Conservation (phyloP, 2,797 vertebrate species). For the Karalla daura region DNA sequence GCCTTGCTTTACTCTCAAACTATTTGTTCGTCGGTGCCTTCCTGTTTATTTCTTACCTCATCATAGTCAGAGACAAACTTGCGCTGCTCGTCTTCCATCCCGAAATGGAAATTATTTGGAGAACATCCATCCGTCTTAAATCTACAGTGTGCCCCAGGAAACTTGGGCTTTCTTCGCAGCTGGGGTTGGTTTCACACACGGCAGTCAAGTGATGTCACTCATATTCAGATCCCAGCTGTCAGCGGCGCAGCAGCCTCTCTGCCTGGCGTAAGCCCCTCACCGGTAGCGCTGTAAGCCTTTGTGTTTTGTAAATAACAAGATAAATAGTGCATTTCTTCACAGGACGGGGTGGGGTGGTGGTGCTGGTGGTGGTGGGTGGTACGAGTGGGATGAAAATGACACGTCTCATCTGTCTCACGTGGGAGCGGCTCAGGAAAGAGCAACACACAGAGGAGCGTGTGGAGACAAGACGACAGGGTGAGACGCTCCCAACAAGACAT, state of each 20-base stretch:
- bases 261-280: slow-evolving; percentile 50
- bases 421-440: slow-evolving; percentile 43
- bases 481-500: no score
- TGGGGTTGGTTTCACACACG: slow-evolving; percentile 55
- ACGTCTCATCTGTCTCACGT: slow-evolving; percentile 52
- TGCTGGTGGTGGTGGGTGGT: slow-evolving; percentile 29
- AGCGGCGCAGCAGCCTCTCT: slow-evolving; percentile 48
- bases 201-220: slow-evolving; percentile 68
- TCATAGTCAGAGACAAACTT: slow-evolving; percentile 31
- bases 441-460: slow-evolving; percentile 40
- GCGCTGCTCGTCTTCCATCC: slow-evolving; percentile 27
- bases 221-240: slow-evolving; percentile 67
- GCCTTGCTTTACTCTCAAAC: slow-evolving; percentile 7
- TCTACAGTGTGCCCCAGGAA: slow-evolving; percentile 19
- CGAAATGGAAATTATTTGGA: slow-evolving; percentile 32
- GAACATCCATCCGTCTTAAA: slow-evolving; percentile 53
- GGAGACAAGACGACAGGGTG: slow-evolving; percentile 40
- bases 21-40: slow-evolving; percentile 6
- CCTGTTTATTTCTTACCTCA: slow-evolving; percentile 30
- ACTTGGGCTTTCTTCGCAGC: slow-evolving; percentile 41
- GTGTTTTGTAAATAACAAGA: slow-evolving; percentile 70
- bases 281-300: slow-evolving; percentile 46
- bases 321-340: slow-evolving; percentile 56
- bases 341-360: slow-evolving; percentile 34
- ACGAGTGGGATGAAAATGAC: slow-evolving; percentile 48